These are phyloP conservation scores for Polia nebulosa DNA, from an alignment of 2,888 invertebrate species.

Conservation along the genomic window DNA sequence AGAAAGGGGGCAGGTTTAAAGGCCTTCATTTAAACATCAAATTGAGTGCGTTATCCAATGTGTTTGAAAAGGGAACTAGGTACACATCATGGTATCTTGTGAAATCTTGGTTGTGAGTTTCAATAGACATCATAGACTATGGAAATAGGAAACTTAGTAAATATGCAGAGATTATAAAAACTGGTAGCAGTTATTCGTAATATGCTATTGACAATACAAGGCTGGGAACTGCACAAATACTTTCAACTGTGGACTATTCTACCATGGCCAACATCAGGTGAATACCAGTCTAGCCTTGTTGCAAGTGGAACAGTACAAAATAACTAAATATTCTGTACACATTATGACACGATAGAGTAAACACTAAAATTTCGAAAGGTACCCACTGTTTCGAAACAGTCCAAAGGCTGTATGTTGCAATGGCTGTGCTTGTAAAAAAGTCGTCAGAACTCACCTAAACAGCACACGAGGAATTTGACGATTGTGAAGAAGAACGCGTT, in stretches of 20 bases:
- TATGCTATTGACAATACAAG: conserved; percentile 4
- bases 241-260: not conserved
- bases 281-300: not conserved
- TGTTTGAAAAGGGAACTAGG: too few relatives aligned
- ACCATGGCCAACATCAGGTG: not conserved
- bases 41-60: too few relatives aligned
- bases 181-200: not conserved
- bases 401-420: conserved; percentile 67
- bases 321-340: conserved; percentile 43
- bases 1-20: too few relatives aligned
- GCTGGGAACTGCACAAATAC: conserved; percentile 1
- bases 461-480: conserved; percentile 92
- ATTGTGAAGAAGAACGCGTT: conserved; percentile 91
- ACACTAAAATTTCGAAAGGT: conserved; percentile 65
- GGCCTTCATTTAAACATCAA: too few relatives aligned
- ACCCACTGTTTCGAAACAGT: conserved; percentile 67
- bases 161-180: conserved; percentile 1
- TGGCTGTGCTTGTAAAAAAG: conserved; percentile 48
- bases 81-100: too few relatives aligned
- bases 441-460: conserved; percentile 90
- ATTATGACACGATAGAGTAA: conserved; percentile 62
- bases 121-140: not conserved
- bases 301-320: conserved; percentile 14
- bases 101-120: not conserved
- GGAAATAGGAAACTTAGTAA: not conserved